phyloP scores from a whole-genome alignment of 2,888 invertebrate species.

The Drosophila subsilvestris region DNA sequence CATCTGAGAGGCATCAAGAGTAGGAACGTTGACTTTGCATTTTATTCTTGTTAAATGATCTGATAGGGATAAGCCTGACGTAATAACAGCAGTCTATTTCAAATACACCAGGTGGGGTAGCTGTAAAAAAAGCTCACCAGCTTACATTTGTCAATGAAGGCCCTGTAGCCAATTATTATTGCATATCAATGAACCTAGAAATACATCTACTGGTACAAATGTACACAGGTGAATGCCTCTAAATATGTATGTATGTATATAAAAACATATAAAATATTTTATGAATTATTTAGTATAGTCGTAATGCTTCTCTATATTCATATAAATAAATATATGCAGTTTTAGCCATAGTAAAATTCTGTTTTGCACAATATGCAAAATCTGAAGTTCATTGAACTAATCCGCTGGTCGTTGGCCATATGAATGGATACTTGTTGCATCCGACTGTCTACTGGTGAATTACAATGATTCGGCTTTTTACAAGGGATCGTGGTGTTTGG shows the following conservation, averaged over 20 bases:
- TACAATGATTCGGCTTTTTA: constrained; percentile 1
- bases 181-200: constrained; percentile 8
- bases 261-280: not conserved
- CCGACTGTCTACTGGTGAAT: not conserved
- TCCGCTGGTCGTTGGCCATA: not conserved
- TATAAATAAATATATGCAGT: constrained; percentile 10
- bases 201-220: not conserved
- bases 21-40: not conserved
- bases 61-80: constrained; percentile 40
- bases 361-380: constrained; percentile 41
- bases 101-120: not conserved
- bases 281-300: not conserved
- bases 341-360: constrained; percentile 16
- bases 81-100: constrained; percentile 44
- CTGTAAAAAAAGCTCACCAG: constrained; percentile 2
- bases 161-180: not conserved
- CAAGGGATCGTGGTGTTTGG: not conserved
- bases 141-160: constrained; percentile 17
- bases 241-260: not conserved
- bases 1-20: too few species aligned
- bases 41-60: not conserved
- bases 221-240: too few species aligned
- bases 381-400: constrained; percentile 44
- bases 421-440: not conserved
- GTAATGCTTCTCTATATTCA: not conserved